Evolutionary conservation across 37 sponge, comb jelly and placozoan genomes (phyloP).

Genomic region (Chondrilla cf. caribensis): DNA sequence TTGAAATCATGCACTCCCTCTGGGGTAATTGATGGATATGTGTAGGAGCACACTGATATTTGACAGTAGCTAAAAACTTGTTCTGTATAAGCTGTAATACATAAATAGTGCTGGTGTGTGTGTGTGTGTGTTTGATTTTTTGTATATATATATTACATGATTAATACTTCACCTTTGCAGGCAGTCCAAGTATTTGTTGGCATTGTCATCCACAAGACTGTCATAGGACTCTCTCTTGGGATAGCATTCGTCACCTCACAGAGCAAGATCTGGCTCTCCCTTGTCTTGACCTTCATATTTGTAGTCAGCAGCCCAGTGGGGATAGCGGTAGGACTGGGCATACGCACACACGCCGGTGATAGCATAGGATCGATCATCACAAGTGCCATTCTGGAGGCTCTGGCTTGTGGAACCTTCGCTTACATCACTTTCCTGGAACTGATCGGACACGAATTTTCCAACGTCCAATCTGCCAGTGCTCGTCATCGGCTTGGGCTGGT

Average conservation of each 20-base stretch:
- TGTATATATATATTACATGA: too few relatives aligned
- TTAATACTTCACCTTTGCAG: neutral
- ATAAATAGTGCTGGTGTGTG: too few relatives aligned
- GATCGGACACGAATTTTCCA: slow-evolving; percentile 31
- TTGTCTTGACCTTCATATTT: neutral
- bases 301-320: slow-evolving; percentile 22
- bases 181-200: slow-evolving; percentile 25
- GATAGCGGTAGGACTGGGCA: slow-evolving; percentile 13
- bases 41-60: too few relatives aligned
- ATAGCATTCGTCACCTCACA: slow-evolving; percentile 12
- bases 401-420: slow-evolving; percentile 31
- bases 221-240: slow-evolving; percentile 34
- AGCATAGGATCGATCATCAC: neutral
- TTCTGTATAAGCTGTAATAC: too few relatives aligned
- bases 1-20: too few relatives aligned
- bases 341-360: neutral
- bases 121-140: too few relatives aligned
- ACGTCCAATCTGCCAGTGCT: neutral
- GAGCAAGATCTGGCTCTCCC: neutral
- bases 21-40: too few relatives aligned
- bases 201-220: slow-evolving; percentile 30
- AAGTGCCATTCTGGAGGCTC: slow-evolving; percentile 20
- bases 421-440: slow-evolving; percentile 34
- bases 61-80: too few relatives aligned
- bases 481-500: neutral